Conservation (phyloP, 2,888 invertebrate species). For the Halictus quadricinctus region DNA sequence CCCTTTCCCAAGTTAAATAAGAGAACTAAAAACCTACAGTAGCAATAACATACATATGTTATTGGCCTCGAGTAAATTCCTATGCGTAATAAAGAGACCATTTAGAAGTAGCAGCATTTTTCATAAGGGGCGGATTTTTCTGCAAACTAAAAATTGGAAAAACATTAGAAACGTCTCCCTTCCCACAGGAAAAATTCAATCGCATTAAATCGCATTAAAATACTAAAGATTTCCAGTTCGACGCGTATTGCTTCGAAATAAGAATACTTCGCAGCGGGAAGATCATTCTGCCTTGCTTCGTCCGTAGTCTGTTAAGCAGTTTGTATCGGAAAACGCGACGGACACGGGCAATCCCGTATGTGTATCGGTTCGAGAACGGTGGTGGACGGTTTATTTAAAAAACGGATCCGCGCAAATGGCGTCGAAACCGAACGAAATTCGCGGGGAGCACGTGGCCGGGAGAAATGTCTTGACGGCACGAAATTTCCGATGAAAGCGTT, state of each 20-base stretch:
- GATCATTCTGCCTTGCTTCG: not conserved
- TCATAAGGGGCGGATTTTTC: too few species aligned
- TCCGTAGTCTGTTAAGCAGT: too few species aligned
- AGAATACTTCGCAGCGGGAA: not conserved
- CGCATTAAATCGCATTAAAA: not conserved
- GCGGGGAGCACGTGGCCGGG: not conserved
- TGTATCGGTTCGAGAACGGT: not conserved
- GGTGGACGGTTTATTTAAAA: not conserved
- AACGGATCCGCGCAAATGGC: not conserved
- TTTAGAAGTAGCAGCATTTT: too few species aligned
- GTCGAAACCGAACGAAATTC: not conserved
- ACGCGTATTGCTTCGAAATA: not conserved
- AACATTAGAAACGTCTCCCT: too few species aligned
- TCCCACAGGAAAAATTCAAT: not conserved
- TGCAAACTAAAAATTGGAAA: too few species aligned
- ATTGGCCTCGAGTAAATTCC: not conserved
- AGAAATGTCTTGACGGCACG: conserved; percentile 6
- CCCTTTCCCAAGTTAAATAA: too few species aligned
- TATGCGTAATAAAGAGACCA: too few species aligned
- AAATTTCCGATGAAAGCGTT: conserved; percentile 45
- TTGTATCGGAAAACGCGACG: not conserved
- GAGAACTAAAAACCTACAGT: too few species aligned
- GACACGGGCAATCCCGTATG: not conserved
- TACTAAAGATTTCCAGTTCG: not conserved
- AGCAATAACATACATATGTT: too few species aligned